These are phyloP conservation scores for Spizaetus ornatus DNA, from an alignment of 2,113 vertebrate species.

Conservation along the genomic window DNA sequence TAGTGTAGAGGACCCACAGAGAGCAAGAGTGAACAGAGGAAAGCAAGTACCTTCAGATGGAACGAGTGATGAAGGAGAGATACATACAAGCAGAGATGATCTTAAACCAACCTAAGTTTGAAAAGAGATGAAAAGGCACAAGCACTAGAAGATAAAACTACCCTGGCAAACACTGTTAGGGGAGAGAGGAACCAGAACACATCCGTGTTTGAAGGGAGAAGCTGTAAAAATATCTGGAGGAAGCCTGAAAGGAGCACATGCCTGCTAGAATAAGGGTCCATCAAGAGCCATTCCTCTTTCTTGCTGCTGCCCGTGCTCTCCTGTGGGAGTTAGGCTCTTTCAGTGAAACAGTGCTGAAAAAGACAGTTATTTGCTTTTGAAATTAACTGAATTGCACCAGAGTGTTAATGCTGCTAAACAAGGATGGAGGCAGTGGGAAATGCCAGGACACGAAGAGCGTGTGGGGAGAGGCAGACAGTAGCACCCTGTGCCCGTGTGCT, in stretches of 20 bases:
- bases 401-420: background rate
- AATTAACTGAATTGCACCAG: background rate
- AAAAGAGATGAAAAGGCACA: background rate
- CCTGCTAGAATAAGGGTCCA: background rate
- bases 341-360: background rate
- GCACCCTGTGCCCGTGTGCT: accelerated
- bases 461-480: background rate
- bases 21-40: background rate
- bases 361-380: background rate
- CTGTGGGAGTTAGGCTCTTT: background rate
- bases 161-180: background rate
- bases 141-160: background rate
- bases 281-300: background rate
- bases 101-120: background rate
- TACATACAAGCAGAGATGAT: background rate
- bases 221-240: background rate
- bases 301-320: background rate
- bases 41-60: background rate
- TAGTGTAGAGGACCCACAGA: background rate
- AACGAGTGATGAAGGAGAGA: background rate
- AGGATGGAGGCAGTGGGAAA: background rate
- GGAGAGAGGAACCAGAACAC: background rate
- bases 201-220: background rate
- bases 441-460: background rate
- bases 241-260: background rate